Conservation (phyloP, 1,140 invertebrate species). For the Cotesia chilonis region DNA sequence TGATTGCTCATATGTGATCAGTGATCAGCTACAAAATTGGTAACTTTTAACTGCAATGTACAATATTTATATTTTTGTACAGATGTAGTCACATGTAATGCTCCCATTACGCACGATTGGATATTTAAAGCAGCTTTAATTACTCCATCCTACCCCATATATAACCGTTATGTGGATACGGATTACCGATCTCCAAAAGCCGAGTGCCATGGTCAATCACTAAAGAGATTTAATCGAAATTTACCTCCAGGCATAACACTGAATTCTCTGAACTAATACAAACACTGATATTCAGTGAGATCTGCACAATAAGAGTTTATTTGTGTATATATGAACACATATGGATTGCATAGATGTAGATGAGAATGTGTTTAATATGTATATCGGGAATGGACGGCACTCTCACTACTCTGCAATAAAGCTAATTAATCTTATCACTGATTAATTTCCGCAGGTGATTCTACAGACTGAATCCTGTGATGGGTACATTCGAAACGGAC, state of each 20-base stretch:
- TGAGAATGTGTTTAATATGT: constrained; percentile 27
- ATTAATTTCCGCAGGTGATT: constrained; percentile 56
- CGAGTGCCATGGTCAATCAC: constrained; percentile 46
- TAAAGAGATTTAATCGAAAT: constrained; percentile 50
- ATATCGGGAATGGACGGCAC: constrained; percentile 32
- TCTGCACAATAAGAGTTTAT: constrained; percentile 2
- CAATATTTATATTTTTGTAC: too few relatives aligned
- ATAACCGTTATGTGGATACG: not conserved
- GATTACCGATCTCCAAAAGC: constrained; percentile 29
- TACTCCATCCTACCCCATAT: not conserved
- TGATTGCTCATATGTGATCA: not conserved
- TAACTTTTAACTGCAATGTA: too few relatives aligned
- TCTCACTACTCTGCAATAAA: constrained; percentile 28
- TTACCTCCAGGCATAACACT: constrained; percentile 41
- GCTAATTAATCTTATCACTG: constrained; percentile 61
- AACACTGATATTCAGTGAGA: constrained; percentile 32
- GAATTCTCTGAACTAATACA: constrained; percentile 10
- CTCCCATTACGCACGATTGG: too few relatives aligned
- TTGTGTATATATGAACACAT: constrained; percentile 3
- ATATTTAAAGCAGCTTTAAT: too few relatives aligned
- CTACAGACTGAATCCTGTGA: constrained; percentile 25
- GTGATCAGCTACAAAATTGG: too few relatives aligned
- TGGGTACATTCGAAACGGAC: constrained; percentile 7
- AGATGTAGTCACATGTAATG: too few relatives aligned
- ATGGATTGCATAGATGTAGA: too few relatives aligned